Evolutionary conservation across 1,140 invertebrate genomes (phyloP).

Genomic region (Microplitis demolitor): DNA sequence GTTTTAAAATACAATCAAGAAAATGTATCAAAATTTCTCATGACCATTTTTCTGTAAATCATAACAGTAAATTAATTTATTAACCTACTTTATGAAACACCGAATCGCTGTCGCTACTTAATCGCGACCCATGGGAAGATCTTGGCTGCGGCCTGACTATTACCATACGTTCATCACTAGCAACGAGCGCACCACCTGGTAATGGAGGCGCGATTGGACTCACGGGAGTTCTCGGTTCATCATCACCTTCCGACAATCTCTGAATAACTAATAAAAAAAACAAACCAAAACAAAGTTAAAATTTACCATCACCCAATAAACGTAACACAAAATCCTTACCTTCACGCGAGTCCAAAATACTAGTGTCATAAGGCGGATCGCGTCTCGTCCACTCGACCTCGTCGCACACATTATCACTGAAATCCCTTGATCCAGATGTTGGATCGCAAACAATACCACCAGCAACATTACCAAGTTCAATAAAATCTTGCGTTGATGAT

Average conservation of each 20-base stretch:
- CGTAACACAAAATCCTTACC: conserved; percentile 14
- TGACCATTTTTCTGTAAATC: too few species aligned
- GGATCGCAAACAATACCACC: conserved; percentile 22
- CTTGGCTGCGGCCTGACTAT: conserved; percentile 55
- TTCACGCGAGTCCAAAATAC: conserved; percentile 28
- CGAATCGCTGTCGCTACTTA: conserved; percentile 66
- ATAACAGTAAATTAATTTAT: not conserved
- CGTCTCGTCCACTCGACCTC: conserved; percentile 35
- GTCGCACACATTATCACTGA: conserved; percentile 31
- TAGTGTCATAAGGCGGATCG: conserved; percentile 31
- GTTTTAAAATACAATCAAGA: too few species aligned
- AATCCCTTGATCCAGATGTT: conserved; percentile 24
- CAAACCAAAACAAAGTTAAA: not conserved
- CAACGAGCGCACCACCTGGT: conserved; percentile 44
- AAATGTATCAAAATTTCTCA: too few species aligned
- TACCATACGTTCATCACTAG: conserved; percentile 63
- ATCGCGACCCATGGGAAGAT: conserved; percentile 55
- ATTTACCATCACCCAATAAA: not conserved
- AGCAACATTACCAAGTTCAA: conserved; percentile 32
- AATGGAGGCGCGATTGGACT: conserved; percentile 47
- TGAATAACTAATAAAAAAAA: conserved; percentile 35
- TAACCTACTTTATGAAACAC: conserved; percentile 58
- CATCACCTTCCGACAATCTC: conserved; percentile 44
- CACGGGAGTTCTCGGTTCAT: conserved; percentile 40
- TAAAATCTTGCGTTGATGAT: conserved; percentile 36